Percentiles rank a stretch among this genome's conserved stretches.
Evolutionary conservation across 1,140 invertebrate genomes (phyloP).

Genomic region (Caenorhabditis remanei): DNA sequence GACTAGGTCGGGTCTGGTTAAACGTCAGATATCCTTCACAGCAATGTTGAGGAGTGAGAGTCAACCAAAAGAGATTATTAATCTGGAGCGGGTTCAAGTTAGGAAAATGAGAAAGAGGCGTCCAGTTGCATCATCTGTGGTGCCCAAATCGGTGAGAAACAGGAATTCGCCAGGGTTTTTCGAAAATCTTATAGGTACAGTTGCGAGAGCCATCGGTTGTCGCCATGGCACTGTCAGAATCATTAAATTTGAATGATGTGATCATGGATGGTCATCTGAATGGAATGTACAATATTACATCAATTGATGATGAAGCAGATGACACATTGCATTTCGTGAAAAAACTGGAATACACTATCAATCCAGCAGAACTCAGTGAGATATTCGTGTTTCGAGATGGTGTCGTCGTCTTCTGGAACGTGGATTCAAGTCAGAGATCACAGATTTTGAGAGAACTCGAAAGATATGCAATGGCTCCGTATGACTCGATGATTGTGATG

Average conservation of each 20-base stretch:
- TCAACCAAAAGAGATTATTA: slow-evolving; percentile 28
- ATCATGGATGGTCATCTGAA: slow-evolving; percentile 1
- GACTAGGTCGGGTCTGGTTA: slow-evolving; percentile 24
- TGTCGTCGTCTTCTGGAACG: slow-evolving; percentile 67
- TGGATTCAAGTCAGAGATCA: slow-evolving; percentile 59
- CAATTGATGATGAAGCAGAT: slow-evolving; percentile 54
- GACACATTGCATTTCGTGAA: slow-evolving; percentile 63
- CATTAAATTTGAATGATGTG: background rate
- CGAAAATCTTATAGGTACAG: slow-evolving; percentile 4
- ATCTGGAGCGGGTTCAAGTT: slow-evolving; percentile 50
- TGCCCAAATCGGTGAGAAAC: slow-evolving; percentile 29
- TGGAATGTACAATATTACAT: slow-evolving; percentile 44
- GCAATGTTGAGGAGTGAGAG: slow-evolving; percentile 18
- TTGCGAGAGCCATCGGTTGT: background rate
- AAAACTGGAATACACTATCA: slow-evolving; percentile 63
- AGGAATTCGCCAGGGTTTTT: background rate
- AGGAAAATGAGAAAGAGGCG: slow-evolving; percentile 45
- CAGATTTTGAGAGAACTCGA: slow-evolving; percentile 60
- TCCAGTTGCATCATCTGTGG: slow-evolving; percentile 16
- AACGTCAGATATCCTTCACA: slow-evolving; percentile 24
- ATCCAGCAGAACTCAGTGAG: slow-evolving; percentile 58
- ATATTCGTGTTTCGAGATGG: slow-evolving; percentile 67
- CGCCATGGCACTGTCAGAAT: slow-evolving; percentile 8
- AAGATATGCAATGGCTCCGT: slow-evolving; percentile 53
- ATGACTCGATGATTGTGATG: slow-evolving; percentile 57